phyloP scores from a whole-genome alignment of 2,113 vertebrate species.

The Gila orcuttii region DNA sequence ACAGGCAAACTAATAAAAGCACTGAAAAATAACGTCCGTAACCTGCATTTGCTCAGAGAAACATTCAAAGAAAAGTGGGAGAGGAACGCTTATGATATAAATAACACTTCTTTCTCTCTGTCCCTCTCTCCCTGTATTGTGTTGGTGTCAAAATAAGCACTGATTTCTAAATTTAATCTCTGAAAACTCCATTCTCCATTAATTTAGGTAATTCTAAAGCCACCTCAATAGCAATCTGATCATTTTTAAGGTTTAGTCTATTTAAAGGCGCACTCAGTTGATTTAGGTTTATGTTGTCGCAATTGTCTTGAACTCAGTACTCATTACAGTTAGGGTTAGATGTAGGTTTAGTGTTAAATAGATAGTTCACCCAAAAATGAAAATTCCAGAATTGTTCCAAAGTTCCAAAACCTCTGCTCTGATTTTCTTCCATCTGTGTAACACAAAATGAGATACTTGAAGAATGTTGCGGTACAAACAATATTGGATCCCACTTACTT shows the following conservation, averaged over 20 bases:
- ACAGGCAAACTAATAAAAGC: constrained; percentile 39
- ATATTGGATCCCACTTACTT: background rate
- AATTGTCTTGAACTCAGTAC: too few species aligned
- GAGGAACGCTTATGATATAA: background rate
- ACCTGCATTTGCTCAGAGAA: constrained; percentile 17
- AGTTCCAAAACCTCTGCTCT: too few species aligned
- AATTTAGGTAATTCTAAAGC: constrained; percentile 2
- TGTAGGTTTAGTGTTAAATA: background rate
- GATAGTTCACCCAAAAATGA: background rate
- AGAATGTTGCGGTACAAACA: background rate
- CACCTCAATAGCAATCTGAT: background rate
- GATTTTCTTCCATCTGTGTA: background rate
- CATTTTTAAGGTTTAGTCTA: background rate
- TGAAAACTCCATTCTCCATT: constrained; percentile 29
- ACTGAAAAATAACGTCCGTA: constrained; percentile 16
- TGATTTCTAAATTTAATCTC: constrained; percentile 18
- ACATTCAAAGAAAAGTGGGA: constrained; percentile 27
- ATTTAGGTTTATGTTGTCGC: constrained; percentile 10
- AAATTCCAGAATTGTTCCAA: background rate
- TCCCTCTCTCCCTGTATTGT: background rate
- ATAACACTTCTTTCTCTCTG: background rate
- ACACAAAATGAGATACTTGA: background rate
- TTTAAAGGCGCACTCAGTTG: background rate
- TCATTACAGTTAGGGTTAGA: too few species aligned
- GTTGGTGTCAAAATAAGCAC: constrained; percentile 28